Base-by-base conservation (phyloP, 2,113 vertebrate genomes). In the Ictalurus furcatus region DNA sequence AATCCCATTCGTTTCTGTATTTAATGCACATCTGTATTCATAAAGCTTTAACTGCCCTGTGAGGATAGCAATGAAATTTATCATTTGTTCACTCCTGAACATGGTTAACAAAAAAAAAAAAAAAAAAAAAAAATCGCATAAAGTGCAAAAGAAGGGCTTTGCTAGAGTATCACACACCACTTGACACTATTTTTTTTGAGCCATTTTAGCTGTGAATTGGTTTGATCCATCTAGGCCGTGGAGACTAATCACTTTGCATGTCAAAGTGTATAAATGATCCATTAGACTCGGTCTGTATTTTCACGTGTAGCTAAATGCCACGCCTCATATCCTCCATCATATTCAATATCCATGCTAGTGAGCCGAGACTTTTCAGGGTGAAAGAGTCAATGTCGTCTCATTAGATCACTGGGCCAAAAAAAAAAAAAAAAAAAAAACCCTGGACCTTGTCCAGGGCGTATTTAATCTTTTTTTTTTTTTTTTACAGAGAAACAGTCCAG, bases 231-330 rank as follows among this genome's bases (percentile, higher is more conserved):
- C 11, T 28, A 28, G 25, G 80, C 80, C 58, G 28, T 12, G 44
- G 71, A 56, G 59, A 67, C 56, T 88, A 80, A 89, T 85, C 74
- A 23, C 58, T 89, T 37, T 79, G 74, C 88, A 79, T 89, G 88
- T 79, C 88, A 89, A 58, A 80, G 88, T 85, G 73, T 89, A 76
- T 58, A 89, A 85, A 89, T 85, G 88, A 89, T 89, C 83, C 88
- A 89, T 89, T 89, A 85, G 83, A 21, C 65, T 79, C 83, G 58
- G 73, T 79, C 88, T 80, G 83, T 34, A 85, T 80, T 54, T 78
- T 56, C 88, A 85, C 59, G 65, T 89, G 83, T 44, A 85, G 88
- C 71, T 89, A 85, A 89, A 89, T 89, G 88, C 63, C 88, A 85
- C 80, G 71, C 83, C 52, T 89, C 88, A 89, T 80, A 85, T 89